Conservation (phyloP, 2,888 invertebrate genomes). For the Unio delphinus region DNA sequence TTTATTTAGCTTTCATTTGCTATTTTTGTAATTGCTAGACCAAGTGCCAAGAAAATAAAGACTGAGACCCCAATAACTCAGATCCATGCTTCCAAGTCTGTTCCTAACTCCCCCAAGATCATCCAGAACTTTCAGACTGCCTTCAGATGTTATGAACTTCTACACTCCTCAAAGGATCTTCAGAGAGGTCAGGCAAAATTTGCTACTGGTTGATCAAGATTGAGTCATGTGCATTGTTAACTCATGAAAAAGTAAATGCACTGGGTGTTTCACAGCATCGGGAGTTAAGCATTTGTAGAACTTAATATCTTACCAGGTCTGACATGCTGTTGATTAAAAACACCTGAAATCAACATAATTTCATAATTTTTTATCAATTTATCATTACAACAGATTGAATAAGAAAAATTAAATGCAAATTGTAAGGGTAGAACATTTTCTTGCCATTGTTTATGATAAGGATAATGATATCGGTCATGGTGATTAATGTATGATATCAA, state of each 20-base stretch:
- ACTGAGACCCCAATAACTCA: constrained; percentile 46
- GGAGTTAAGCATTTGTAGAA: too few relatives aligned
- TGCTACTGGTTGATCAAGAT: neutral
- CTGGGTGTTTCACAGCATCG: neutral
- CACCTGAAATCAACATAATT: too few relatives aligned
- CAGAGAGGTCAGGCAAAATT: constrained; percentile 59
- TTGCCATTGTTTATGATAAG: too few relatives aligned
- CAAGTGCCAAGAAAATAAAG: constrained; percentile 45
- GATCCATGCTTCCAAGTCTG: constrained; percentile 50
- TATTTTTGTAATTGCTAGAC: constrained; percentile 11
- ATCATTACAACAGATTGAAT: too few relatives aligned
- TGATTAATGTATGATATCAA: too few relatives aligned
- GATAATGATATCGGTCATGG: too few relatives aligned
- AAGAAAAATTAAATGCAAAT: too few relatives aligned
- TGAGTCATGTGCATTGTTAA: neutral
- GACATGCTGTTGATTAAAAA: too few relatives aligned
- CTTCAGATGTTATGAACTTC: constrained; percentile 88
- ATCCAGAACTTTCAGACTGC: constrained; percentile 84
- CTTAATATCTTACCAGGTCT: too few relatives aligned
- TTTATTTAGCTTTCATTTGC: too few relatives aligned
- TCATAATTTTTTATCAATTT: too few relatives aligned
- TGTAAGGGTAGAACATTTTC: too few relatives aligned
- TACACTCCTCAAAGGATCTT: constrained; percentile 75
- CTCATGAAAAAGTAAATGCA: neutral
- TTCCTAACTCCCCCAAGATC: constrained; percentile 50